Percentiles rank a stretch among this genome's conserved stretches.
Conservation (phyloP, 2,113 vertebrate genomes). For the Stegostoma tigrinum region DNA sequence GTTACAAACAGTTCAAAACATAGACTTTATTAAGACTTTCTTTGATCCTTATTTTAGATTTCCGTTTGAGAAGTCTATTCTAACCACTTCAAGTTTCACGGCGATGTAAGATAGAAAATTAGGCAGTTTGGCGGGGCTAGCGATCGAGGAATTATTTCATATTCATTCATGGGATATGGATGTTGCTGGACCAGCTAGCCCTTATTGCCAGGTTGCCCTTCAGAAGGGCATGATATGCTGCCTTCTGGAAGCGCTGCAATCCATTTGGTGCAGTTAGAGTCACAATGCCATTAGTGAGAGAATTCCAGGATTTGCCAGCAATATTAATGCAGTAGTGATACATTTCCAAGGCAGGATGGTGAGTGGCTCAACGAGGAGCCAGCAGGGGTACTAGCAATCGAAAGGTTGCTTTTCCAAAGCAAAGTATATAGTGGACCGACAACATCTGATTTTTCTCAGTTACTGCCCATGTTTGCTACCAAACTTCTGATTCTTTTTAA, state of each 20-base stretch:
- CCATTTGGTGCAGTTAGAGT: too few relatives aligned
- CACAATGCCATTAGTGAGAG: too few relatives aligned
- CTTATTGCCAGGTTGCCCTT: too few relatives aligned
- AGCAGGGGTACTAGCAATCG: background rate
- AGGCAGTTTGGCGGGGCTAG: background rate
- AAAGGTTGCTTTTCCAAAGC: background rate
- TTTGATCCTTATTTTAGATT: background rate
- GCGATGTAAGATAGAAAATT: background rate
- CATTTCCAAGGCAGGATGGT: too few relatives aligned
- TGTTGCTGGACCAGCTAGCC: too few relatives aligned
- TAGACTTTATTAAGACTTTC: background rate
- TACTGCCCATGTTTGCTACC: background rate
- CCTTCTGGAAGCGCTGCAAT: too few relatives aligned
- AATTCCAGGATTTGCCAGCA: too few relatives aligned
- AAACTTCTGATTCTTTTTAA: background rate
- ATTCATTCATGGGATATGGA: too few relatives aligned
- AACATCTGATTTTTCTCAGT: background rate
- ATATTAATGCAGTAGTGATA: too few relatives aligned
- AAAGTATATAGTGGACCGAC: background rate
- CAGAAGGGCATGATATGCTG: too few relatives aligned
- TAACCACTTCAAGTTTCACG: background rate
- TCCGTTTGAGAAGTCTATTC: background rate
- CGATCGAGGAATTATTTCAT: too few relatives aligned
- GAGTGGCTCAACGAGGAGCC: too few relatives aligned
- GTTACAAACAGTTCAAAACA: background rate